Evolutionary conservation across 2,888 invertebrate genomes (phyloP).

Genomic region (Spodoptera picta): DNA sequence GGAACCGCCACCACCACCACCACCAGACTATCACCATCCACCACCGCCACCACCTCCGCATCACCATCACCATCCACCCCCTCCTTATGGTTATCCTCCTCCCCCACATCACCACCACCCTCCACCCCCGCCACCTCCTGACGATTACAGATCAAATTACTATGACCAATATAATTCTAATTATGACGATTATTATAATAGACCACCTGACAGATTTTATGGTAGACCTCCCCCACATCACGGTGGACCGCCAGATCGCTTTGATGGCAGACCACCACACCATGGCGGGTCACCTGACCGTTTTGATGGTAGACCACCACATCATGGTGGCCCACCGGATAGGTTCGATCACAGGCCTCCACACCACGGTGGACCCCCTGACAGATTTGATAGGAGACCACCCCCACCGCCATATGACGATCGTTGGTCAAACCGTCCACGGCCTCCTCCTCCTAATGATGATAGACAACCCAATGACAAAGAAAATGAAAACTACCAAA

Average conservation of each 20-base stretch:
- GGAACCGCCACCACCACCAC: slow-evolving; percentile 6
- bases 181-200: slow-evolving; percentile 9
- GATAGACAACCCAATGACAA: slow-evolving; percentile 5
- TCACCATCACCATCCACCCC: slow-evolving; percentile 7
- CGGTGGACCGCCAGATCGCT: slow-evolving; percentile 26
- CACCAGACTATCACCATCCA: not conserved
- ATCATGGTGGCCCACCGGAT: slow-evolving; percentile 9
- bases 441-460: slow-evolving; percentile 12
- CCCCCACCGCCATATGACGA: no score
- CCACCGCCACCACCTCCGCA: slow-evolving; percentile 1
- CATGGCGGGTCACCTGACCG: slow-evolving; percentile 6
- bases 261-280: slow-evolving; percentile 17
- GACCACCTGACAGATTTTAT: slow-evolving; percentile 12
- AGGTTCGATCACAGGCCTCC: slow-evolving; percentile 1
- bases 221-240: slow-evolving; percentile 18
- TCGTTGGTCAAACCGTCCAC: slow-evolving; percentile 2
- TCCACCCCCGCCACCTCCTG: slow-evolving; percentile 38
- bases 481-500: slow-evolving; percentile 8
- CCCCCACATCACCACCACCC: slow-evolving; percentile 34
- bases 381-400: no score
- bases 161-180: slow-evolving; percentile 14
- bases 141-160: slow-evolving; percentile 28
- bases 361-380: not conserved
- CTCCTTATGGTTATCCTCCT: slow-evolving; percentile 22
- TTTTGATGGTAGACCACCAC: slow-evolving; percentile 10